Evolutionary conservation across 2,797 vertebrate species (phyloP), one percentile per base, ranked within the genome.

Genomic region (Sarcophilus harrisii): DNA sequence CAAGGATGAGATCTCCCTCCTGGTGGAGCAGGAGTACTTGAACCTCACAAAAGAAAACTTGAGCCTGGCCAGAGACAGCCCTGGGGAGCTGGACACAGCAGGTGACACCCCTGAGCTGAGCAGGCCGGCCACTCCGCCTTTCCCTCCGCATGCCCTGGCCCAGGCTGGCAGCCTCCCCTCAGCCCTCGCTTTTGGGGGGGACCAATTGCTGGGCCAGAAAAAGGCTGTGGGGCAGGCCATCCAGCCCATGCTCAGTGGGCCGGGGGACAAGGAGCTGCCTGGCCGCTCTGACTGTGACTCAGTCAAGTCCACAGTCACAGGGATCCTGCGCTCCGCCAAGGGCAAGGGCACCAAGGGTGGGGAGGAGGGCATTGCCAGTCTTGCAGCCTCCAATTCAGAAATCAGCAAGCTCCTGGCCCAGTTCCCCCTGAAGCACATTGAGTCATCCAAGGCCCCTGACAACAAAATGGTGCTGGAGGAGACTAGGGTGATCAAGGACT

Each of bases 11-110:
- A 98, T 98, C 92, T 97, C 96, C 38, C 87, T 97, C 91, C 95
- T 98, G 97, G 98, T 98, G 97, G 97, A 99, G 95, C 96, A 98
- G 92, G 97, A 99, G 94, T 98, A 98, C 97, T 94, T 97, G 93
- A 98, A 95, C 55, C 97, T 98, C 95, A 96, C 98, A 58, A 94
- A 98, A 94, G 98, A 98, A 94, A 97, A 98, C 93, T 95, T 93
- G 58, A 97, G 96, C 52, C 95, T 98, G 93, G 93, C 98, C 90
- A 89, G 98, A 91, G 98, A 98, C 94, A 96, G 95, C 81, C 92
- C 90, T 0, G 90, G 90, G 6, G 95, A 97, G 57, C 96, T 45
- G 58, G 96, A 98, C 90, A 94, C 30, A 14, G 91, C 96, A 12
- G 52, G 57, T 1, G 14, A 29, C 58, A n/a, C 81, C 52, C 38